A percentile compares a stretch with the other conserved stretches of the same genome.
These are phyloP conservation scores for Pocillopora grandis DNA, from an alignment of 92 coral and sea anemone species.

Conservation along the genomic window DNA sequence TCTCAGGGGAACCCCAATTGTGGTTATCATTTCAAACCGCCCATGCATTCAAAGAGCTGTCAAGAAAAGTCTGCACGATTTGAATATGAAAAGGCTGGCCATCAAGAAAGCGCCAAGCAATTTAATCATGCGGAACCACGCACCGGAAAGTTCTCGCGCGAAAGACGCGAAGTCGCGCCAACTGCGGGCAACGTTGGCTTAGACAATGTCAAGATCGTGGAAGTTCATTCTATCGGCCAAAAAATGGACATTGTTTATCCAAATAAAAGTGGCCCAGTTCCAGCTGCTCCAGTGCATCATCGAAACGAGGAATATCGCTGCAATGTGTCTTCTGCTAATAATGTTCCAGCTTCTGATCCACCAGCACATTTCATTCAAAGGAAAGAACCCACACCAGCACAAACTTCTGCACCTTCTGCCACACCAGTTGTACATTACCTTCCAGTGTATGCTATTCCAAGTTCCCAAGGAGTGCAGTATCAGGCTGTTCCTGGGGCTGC, in stretches of 20 bases:
- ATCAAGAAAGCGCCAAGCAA: constrained; percentile 24
- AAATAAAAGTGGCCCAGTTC: constrained; percentile 24
- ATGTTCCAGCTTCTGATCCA: constrained; percentile 19
- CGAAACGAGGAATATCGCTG: constrained; percentile 22
- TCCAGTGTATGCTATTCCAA: constrained; percentile 84
- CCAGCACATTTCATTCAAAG: constrained; percentile 10
- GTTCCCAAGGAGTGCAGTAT: constrained; percentile 69
- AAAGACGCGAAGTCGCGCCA: constrained; percentile 56
- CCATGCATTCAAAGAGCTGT: constrained; percentile 49
- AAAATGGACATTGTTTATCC: constrained; percentile 40
- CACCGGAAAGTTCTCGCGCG: constrained; percentile 49
- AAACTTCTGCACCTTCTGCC: constrained; percentile 19
- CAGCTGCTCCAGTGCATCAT: background rate
- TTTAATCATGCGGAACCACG: constrained; percentile 13
- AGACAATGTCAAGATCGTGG: constrained; percentile 73
- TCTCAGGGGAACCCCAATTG: constrained; percentile 64
- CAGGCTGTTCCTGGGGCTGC: constrained; percentile 78
- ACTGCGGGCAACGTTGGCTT: constrained; percentile 55
- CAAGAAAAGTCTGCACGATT: constrained; percentile 50
- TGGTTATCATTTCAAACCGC: constrained; percentile 28
- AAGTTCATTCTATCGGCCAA: constrained; percentile 63
- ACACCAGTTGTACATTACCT: constrained; percentile 57
- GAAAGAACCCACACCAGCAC: constrained; percentile 22
- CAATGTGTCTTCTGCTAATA: background rate
- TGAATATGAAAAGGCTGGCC: constrained; percentile 49